Conservation (phyloP, 2,113 vertebrate genomes). For the Cochlearius cochlearius region DNA sequence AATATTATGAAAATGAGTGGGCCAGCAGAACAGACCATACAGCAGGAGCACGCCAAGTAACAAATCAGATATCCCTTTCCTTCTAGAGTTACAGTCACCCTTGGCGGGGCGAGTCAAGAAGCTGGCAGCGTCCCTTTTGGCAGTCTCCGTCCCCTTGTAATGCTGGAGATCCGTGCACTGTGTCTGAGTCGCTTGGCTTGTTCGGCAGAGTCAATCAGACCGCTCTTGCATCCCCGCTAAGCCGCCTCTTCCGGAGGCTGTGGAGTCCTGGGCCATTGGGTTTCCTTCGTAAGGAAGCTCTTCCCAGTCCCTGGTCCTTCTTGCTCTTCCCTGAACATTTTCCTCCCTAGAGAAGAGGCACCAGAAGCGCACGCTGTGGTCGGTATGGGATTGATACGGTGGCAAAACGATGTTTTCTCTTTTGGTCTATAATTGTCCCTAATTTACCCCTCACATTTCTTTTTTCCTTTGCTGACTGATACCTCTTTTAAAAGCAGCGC, state of each 20-base stretch:
- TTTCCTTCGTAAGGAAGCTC: not conserved
- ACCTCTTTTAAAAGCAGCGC: not conserved
- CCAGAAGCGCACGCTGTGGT: not conserved
- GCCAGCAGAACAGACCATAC: not conserved
- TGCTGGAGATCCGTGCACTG: not conserved
- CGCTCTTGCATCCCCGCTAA: not conserved
- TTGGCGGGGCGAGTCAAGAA: not conserved
- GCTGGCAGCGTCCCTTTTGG: not conserved
- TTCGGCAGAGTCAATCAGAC: not conserved
- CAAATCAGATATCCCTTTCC: not conserved
- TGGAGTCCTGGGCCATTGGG: accelerated
- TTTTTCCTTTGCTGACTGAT: not conserved
- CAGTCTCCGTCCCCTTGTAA: not conserved
- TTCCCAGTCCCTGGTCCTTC: not conserved
- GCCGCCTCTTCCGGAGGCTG: not conserved
- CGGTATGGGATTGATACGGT: accelerated
- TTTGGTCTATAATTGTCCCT: not conserved
- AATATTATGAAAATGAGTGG: not conserved
- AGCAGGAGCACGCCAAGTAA: not conserved
- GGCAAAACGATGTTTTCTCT: not conserved
- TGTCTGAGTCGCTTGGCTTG: not conserved
- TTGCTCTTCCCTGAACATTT: not conserved
- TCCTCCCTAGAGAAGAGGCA: not conserved
- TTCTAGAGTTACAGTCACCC: not conserved
- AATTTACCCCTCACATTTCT: not conserved